These are phyloP conservation scores for Drosophila monieri DNA, from an alignment of 2,888 invertebrate genomes.

Conservation along the genomic window DNA sequence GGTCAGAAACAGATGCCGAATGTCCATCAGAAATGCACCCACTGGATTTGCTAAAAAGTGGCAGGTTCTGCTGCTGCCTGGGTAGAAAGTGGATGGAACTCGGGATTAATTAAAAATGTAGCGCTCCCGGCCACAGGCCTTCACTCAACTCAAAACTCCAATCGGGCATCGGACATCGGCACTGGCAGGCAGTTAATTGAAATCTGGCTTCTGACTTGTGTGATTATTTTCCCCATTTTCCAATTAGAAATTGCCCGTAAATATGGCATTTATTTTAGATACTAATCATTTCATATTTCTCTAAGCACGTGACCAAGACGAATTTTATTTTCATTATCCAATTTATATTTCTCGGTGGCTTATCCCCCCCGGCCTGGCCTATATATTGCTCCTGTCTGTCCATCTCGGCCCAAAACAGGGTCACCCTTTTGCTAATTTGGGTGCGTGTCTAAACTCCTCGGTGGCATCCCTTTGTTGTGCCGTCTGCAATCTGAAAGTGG, in stretches of 20 bases:
- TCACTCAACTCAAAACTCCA: slow-evolving; percentile 52
- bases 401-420: slow-evolving; percentile 38
- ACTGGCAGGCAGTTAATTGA: slow-evolving; percentile 69
- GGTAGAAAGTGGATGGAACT: slow-evolving; percentile 10
- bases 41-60: slow-evolving; percentile 52
- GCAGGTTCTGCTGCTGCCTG: slow-evolving; percentile 9
- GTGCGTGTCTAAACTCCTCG: slow-evolving; percentile 54
- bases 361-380: slow-evolving; percentile 55
- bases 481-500: slow-evolving; percentile 12
- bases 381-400: slow-evolving; percentile 34
- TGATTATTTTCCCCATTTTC: slow-evolving; percentile 10
- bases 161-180: slow-evolving; percentile 27
- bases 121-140: slow-evolving; percentile 54
- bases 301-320: slow-evolving; percentile 84
- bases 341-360: slow-evolving; percentile 38
- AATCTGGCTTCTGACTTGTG: slow-evolving; percentile 35
- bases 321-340: slow-evolving; percentile 83
- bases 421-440: slow-evolving; percentile 73
- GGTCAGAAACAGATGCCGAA: slow-evolving; percentile 69
- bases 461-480: slow-evolving; percentile 61
- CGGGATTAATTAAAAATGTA: slow-evolving; percentile 68
- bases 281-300: slow-evolving; percentile 45
- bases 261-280: slow-evolving; percentile 37
- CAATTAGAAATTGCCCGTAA: slow-evolving; percentile 7
- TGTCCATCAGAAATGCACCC: slow-evolving; percentile 74